These are phyloP conservation scores for Umimayanthus kanabou DNA, from an alignment of 92 coral and sea anemone species.

Conservation along the genomic window DNA sequence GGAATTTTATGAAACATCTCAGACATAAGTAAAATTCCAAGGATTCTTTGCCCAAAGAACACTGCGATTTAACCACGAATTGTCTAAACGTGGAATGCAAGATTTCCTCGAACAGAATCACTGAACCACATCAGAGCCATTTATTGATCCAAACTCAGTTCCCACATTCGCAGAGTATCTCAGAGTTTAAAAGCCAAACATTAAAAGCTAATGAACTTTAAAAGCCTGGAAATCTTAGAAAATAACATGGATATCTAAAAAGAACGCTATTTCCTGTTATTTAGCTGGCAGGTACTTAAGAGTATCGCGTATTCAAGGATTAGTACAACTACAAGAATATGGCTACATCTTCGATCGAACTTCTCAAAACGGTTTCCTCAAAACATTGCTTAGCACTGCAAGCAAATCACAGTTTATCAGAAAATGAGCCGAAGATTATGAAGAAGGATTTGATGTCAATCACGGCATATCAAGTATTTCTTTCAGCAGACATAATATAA, in stretches of 20 bases:
- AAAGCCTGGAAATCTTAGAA: background rate
- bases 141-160: background rate
- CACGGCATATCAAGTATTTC: slow-evolving; percentile 1
- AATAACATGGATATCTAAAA: slow-evolving; percentile 5
- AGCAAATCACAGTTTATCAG: slow-evolving; percentile 5
- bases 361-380: background rate
- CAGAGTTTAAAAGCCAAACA: background rate
- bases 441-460: slow-evolving; percentile 11
- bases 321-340: background rate
- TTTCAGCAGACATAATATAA: slow-evolving; percentile 23
- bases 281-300: background rate
- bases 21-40: slow-evolving; percentile 30
- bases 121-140: background rate
- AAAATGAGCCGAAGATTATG: slow-evolving; percentile 12
- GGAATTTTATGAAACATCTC: slow-evolving; percentile 5
- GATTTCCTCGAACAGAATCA: background rate
- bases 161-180: background rate
- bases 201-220: background rate
- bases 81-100: background rate
- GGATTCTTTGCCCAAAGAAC: slow-evolving; percentile 11
- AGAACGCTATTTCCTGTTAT: background rate
- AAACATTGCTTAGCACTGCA: background rate
- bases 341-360: slow-evolving; percentile 7
- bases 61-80: background rate
- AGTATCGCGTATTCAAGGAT: slow-evolving; percentile 18